phyloP scores from a whole-genome alignment of 2,797 vertebrate genomes.

The Pterois miles region DNA sequence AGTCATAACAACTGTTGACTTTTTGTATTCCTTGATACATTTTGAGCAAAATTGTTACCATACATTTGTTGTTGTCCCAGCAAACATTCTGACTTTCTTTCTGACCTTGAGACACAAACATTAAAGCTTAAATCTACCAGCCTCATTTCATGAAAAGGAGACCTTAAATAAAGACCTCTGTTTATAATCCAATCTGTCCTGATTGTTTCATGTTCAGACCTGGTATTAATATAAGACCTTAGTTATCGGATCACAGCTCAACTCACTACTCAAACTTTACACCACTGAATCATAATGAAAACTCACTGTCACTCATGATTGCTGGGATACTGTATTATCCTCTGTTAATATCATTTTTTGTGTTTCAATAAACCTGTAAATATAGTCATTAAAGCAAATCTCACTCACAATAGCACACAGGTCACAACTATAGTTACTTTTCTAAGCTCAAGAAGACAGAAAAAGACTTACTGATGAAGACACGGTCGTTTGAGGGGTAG shows the following conservation, averaged over 20 bases:
- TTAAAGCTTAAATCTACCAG: background rate
- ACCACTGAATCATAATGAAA: background rate
- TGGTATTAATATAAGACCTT: no score
- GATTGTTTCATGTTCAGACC: background rate
- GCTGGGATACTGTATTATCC: background rate
- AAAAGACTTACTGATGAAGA: conserved; percentile 85
- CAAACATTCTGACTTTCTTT: background rate
- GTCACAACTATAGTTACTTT: background rate
- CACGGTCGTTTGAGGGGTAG: conserved; percentile 73
- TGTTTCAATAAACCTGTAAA: background rate
- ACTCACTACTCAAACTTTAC: background rate
- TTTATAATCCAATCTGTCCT: background rate
- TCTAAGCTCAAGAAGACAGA: background rate
- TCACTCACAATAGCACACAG: background rate
- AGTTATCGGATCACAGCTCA: no score
- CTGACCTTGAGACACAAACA: background rate
- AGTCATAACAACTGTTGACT: background rate
- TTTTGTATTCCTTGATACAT: background rate
- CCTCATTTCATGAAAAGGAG: background rate
- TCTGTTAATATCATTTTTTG: background rate
- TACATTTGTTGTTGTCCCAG: background rate
- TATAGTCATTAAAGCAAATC: background rate
- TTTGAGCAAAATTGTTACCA: background rate
- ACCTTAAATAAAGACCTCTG: background rate
- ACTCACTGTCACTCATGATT: background rate